Conservation (phyloP, 2,797 vertebrate species). For the Spinus olivaceus region DNA sequence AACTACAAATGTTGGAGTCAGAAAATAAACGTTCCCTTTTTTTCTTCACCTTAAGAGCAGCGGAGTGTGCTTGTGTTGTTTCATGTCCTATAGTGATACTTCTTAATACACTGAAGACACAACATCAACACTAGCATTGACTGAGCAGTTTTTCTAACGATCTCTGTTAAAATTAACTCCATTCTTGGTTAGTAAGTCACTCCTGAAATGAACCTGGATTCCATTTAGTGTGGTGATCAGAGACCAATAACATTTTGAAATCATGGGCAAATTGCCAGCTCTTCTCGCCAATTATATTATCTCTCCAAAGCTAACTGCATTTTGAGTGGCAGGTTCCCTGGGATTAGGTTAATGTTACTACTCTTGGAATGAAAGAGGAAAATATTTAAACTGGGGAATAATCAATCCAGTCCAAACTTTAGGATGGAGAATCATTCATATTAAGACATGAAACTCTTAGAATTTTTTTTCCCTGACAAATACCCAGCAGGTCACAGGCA, state of each 20-base stretch:
- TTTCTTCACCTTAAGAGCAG: too few relatives aligned
- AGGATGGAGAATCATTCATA: slow-evolving; percentile 21
- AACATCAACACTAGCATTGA: background rate
- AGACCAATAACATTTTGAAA: background rate
- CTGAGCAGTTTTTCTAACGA: background rate
- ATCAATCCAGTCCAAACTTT: background rate
- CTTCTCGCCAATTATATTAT: background rate
- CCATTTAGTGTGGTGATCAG: background rate
- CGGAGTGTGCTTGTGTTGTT: too few relatives aligned
- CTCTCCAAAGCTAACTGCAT: background rate
- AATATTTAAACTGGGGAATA: slow-evolving; percentile 8
- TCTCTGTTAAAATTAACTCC: background rate
- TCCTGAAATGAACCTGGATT: background rate
- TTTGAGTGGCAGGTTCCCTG: background rate
- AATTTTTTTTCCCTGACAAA: background rate
- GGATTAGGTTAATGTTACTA: background rate
- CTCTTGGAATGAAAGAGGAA: background rate
- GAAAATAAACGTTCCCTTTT: too few relatives aligned
- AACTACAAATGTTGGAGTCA: too few relatives aligned
- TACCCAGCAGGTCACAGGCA: background rate
- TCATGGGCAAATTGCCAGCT: background rate
- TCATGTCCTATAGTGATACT: too few relatives aligned
- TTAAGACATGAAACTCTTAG: background rate
- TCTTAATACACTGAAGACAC: background rate
- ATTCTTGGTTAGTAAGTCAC: background rate